Evolutionary conservation across 2,113 vertebrate species (phyloP).

Genomic region (Mesembrinibis cayennensis): DNA sequence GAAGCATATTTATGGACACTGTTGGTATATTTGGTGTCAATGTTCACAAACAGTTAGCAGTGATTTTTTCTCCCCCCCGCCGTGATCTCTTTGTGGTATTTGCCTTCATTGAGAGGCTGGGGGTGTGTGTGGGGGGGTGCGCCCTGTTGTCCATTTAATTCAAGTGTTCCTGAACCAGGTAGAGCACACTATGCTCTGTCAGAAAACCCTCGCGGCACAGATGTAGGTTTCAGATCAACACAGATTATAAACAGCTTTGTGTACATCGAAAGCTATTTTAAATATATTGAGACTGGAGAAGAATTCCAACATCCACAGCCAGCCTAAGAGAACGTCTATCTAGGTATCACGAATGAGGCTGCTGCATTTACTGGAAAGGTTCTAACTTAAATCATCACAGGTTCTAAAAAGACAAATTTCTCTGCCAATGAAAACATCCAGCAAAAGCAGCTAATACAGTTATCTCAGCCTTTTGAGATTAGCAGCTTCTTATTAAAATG

Average conservation of each 20-base stretch:
- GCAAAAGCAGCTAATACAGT: background rate
- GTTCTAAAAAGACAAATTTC: background rate
- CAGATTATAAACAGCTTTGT: background rate
- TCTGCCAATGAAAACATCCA: background rate
- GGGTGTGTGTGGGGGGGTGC: rapidly evolving
- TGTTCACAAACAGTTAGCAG: background rate
- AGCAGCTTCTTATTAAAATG: background rate
- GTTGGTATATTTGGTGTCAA: background rate
- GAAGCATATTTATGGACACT: background rate
- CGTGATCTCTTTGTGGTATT: background rate
- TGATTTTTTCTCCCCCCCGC: background rate
- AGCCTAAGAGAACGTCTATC: background rate
- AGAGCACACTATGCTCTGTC: background rate
- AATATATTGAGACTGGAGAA: background rate
- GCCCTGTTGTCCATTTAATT: background rate
- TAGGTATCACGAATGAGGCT: background rate
- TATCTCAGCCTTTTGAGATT: background rate
- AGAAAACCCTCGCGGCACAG: background rate
- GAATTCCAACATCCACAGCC: background rate
- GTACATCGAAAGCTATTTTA: background rate
- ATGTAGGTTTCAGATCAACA: background rate
- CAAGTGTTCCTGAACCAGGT: background rate
- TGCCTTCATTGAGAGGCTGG: background rate
- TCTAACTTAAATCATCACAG: background rate
- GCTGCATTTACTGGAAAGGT: background rate